Evolutionary conservation across 2,113 vertebrate species (phyloP).

Genomic region (Catagonus wagneri): DNA sequence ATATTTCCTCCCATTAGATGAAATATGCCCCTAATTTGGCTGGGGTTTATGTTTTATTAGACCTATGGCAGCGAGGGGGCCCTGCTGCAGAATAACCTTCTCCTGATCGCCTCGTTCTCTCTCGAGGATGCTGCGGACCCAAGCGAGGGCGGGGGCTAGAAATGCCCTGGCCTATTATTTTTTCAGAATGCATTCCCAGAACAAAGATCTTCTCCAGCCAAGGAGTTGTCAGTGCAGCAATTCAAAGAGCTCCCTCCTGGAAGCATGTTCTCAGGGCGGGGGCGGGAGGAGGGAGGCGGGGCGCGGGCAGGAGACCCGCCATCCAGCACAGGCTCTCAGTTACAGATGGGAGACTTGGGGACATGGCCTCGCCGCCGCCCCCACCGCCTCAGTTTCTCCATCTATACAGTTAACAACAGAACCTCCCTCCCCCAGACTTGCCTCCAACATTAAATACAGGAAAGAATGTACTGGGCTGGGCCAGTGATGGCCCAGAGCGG

Average conservation of each 20-base stretch:
- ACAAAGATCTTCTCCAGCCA: constrained; percentile 51
- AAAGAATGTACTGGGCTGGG: fast-evolving
- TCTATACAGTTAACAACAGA: neutral
- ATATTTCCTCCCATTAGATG: constrained; percentile 85
- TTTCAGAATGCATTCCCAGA: constrained; percentile 76
- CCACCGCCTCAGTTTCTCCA: constrained; percentile 4
- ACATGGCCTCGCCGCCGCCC: fast-evolving
- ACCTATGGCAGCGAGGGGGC: constrained; percentile 83
- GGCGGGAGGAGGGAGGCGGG: no score
- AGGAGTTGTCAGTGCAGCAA: fast-evolving
- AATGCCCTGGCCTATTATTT: constrained; percentile 74
- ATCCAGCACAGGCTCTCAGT: fast-evolving
- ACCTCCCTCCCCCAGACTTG: neutral
- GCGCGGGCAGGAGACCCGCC: fast-evolving
- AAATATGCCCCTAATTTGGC: constrained; percentile 89
- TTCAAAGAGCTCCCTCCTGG: neutral
- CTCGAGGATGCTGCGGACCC: constrained; percentile 68
- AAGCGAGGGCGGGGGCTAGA: constrained; percentile 58
- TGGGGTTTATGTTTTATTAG: constrained; percentile 88
- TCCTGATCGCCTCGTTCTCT: constrained; percentile 75
- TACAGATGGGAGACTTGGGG: fast-evolving
- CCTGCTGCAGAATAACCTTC: constrained; percentile 79
- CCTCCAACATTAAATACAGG: neutral
- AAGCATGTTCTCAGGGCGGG: neutral
- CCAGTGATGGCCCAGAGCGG: fast-evolving